Evolutionary conservation across 2,888 invertebrate species (phyloP).

Genomic region (Neelides folsomi): DNA sequence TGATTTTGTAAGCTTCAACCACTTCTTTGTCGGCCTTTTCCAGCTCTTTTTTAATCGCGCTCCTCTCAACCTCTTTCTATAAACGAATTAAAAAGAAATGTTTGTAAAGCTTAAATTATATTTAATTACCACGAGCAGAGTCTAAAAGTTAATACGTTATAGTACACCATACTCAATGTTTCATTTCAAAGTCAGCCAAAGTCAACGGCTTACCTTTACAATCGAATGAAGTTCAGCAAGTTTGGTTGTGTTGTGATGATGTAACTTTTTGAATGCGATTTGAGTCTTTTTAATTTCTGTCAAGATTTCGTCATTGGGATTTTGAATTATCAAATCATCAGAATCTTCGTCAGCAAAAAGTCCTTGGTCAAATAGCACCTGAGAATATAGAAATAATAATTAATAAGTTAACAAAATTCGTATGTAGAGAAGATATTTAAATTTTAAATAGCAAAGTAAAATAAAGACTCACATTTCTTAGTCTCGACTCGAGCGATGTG

Average conservation of each 20-base stretch:
- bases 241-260: slow-evolving; percentile 65
- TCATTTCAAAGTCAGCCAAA: too few species aligned
- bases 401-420: too few species aligned
- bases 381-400: background rate
- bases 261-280: slow-evolving; percentile 60
- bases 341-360: slow-evolving; percentile 22
- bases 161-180: too few species aligned
- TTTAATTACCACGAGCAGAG: too few species aligned
- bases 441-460: background rate
- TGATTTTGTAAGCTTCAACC: slow-evolving; percentile 64
- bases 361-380: slow-evolving; percentile 21
- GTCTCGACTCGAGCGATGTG: slow-evolving; percentile 20
- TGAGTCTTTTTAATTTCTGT: slow-evolving; percentile 77
- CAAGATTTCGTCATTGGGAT: slow-evolving; percentile 69
- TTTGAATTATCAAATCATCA: slow-evolving; percentile 14
- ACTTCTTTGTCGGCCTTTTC: slow-evolving; percentile 44
- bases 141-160: too few species aligned
- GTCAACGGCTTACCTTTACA: slow-evolving; percentile 13
- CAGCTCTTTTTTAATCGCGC: slow-evolving; percentile 38
- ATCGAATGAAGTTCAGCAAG: slow-evolving; percentile 46
- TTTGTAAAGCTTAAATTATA: too few species aligned
- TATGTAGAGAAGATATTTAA: too few species aligned
- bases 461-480: slow-evolving; percentile 9
- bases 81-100: slow-evolving; percentile 4
- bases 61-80: slow-evolving; percentile 21